Base-by-base conservation (phyloP, 2,113 vertebrate genomes). In the Podilymbus podiceps region DNA sequence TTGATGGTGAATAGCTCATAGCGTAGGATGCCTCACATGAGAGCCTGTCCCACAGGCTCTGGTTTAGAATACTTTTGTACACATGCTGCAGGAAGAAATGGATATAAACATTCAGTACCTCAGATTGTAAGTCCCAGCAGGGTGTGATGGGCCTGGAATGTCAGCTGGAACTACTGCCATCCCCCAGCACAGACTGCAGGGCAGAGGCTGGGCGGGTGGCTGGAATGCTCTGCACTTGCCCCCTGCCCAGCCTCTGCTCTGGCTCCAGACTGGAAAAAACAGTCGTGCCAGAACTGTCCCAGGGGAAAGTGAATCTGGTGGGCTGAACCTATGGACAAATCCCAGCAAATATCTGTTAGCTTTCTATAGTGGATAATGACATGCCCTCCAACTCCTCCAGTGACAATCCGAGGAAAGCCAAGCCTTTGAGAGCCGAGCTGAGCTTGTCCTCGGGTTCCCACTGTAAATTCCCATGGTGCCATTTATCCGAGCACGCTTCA, bases 381-480 rank as follows among this genome's bases (percentile, higher is more conserved):
- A 91, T 3, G 15, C 86, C 88, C 93, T 91, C 60, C 14, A 63
- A 84, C 79, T 74, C 79, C 90, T 71, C 75, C 88, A 71, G 90
- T 5, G 0, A 66, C 0, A 17, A 74, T 69, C 88, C 46, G 88
- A 74, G 91, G 15, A n/a, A 71, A 85, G 81, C 69, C 73, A 12
- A 81, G 84, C 49, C 69, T 88, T 5, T 33, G 53, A 71, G 83
- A 94, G 78, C 71, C 0, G 1, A 11, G 28, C 85, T 74, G 79
- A 86, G 83, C 83, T 35, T 31, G 75, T 84, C 90, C 72, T 89
- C 11, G 1, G 42, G 75, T 89, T 52, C 83, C 95, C 47, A 28
- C 82, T 67, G 67, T 5, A 24, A 73, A 90, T 95, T 95, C 94
- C 96, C 92, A 93, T 2, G 15, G 56, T 53, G 72, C 86, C 60